Evolutionary conservation across 2,113 vertebrate genomes (phyloP).

Genomic region (Myotis yumanensis): DNA sequence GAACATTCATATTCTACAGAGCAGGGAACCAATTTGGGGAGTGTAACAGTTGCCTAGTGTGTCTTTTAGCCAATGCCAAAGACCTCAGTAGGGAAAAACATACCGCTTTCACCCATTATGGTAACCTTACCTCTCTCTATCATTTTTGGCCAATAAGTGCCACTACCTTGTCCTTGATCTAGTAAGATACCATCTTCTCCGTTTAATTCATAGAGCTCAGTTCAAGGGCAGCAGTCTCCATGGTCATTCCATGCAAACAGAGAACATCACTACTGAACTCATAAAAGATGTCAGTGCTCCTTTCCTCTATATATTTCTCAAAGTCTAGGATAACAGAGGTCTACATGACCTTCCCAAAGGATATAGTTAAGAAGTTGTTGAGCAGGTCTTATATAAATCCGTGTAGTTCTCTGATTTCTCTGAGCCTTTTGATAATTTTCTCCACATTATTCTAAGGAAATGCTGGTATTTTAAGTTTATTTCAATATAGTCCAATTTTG

Average conservation of each 20-base stretch:
- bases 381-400: background rate
- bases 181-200: background rate
- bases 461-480: background rate
- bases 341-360: background rate
- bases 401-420: background rate
- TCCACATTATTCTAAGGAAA: background rate
- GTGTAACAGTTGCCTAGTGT: background rate
- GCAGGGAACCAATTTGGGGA: background rate
- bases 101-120: background rate
- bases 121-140: background rate
- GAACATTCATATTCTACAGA: background rate
- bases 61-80: background rate
- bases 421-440: background rate
- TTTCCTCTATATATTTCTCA: background rate
- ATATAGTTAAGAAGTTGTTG: background rate
- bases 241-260: background rate
- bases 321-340: background rate
- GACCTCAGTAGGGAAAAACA: background rate
- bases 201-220: background rate
- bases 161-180: background rate
- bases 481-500: background rate
- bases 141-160: background rate
- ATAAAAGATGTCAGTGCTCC: background rate
- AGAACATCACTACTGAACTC: background rate
- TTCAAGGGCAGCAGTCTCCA: background rate